Evolutionary conservation across 1,140 invertebrate genomes (phyloP), one percentile per base, ranked within the genome.

Genomic region (Hyles vespertilio): DNA sequence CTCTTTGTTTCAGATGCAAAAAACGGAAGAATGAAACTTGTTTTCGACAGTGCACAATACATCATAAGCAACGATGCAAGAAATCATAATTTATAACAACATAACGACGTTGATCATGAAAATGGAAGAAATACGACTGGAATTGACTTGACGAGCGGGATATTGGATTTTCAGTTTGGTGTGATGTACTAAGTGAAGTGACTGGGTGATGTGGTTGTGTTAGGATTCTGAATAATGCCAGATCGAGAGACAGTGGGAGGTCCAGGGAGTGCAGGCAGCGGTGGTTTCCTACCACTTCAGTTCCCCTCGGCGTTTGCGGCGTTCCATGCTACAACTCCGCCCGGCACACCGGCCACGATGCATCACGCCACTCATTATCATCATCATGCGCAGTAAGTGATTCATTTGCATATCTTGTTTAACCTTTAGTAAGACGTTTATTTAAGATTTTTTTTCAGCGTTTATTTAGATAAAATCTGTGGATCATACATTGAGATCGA

Each of bases 241-340:
- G 88, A 90, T 84, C 77, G 89, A 71, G 89, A 90, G 77, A 74
- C 80, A 65, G 84, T 87, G 59, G 82, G 86, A 58, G 80, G 84
- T 69, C 79, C 84, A 52, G 81, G 86, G 72, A 81, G 84, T 69
- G 72, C 85, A 51, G 84, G 86, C 54, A 84, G 83, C 70, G 83
- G 77, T 59, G 81, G 80, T 69, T 89, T 89, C 69, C 75, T 89
- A 71, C 91, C 92, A 62, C 84, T 92, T 71, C 91, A 92, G 77
- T 92, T 92, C 74, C 91, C 92, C n/a, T 92, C 92, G 68, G 92
- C 90, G 65, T 93, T 92, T 78, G 91, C 90, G 66, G 91, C 89
- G 46, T 90, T 91, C 65, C 90, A 89, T 73, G 90, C 89, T 60
- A 90, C 92, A 33, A 84, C 87, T 36, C 80, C 82, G 6, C 81